Evolutionary conservation across 2,113 vertebrate genomes (phyloP).

Genomic region (Ammodytes dubius): DNA sequence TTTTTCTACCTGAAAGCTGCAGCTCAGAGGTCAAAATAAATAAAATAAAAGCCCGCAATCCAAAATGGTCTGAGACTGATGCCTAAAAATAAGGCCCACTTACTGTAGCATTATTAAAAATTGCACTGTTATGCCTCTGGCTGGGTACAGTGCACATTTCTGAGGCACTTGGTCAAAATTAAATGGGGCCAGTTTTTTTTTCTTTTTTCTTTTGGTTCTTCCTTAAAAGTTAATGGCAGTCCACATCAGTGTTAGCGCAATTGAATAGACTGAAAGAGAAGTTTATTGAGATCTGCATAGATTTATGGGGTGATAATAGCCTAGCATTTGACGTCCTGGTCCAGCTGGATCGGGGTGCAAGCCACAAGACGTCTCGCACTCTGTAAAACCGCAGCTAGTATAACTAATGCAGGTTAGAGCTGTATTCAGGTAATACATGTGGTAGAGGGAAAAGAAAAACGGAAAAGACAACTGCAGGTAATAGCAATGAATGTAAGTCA

Average conservation of each 20-base stretch:
- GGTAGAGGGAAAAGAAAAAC: constrained; percentile 15
- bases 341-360: constrained; percentile 75
- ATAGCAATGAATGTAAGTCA: not conserved
- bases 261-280: constrained; percentile 77
- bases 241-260: constrained; percentile 77
- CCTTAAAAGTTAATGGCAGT: constrained; percentile 68
- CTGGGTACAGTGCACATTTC: constrained; percentile 36
- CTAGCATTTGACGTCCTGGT: constrained; percentile 76
- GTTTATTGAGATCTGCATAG: constrained; percentile 84
- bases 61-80: constrained; percentile 13
- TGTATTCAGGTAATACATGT: constrained; percentile 49
- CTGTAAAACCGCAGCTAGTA: constrained; percentile 61
- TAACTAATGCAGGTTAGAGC: constrained; percentile 56
- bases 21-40: constrained; percentile 52
- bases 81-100: constrained; percentile 26
- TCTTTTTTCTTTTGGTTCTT: constrained; percentile 26
- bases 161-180: constrained; percentile 44
- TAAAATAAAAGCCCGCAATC: constrained; percentile 43
- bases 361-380: constrained; percentile 81
- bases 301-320: constrained; percentile 88
- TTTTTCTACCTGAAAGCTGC: constrained; percentile 53
- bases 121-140: constrained; percentile 24
- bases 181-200: constrained; percentile 31
- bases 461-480: constrained; percentile 21
- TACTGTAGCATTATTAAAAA: constrained; percentile 49